These are phyloP conservation scores for Latheticus oryzae DNA, from an alignment of 2,888 invertebrate species.

Conservation along the genomic window DNA sequence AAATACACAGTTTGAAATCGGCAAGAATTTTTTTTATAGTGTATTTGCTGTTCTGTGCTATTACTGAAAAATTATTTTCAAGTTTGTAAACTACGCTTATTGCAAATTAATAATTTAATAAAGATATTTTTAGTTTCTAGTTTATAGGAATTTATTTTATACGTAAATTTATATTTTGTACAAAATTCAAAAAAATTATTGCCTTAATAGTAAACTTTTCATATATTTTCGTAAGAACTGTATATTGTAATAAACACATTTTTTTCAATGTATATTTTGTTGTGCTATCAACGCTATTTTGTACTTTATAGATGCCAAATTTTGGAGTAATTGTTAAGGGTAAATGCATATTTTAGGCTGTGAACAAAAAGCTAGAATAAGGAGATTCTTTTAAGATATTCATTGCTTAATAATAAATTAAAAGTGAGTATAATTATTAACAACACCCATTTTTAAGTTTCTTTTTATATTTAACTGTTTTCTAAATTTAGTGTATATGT, in stretches of 20 bases:
- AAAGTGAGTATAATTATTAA: no score
- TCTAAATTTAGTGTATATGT: no score
- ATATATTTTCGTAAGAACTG: constrained; percentile 27
- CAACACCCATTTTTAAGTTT: no score
- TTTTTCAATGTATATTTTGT: constrained; percentile 20
- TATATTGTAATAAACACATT: background rate
- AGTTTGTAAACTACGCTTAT: constrained; percentile 29
- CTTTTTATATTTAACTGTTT: no score
- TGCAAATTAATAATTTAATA: constrained; percentile 11
- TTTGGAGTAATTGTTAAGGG: constrained; percentile 31
- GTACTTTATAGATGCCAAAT: constrained; percentile 37
- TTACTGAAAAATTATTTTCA: background rate
- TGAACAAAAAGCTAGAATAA: constrained; percentile 27
- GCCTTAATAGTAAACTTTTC: constrained; percentile 25
- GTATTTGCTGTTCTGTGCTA: background rate
- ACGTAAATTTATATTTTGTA: constrained; percentile 27
- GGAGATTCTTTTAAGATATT: constrained; percentile 14
- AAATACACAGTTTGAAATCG: constrained; percentile 6
- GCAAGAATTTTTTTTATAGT: background rate
- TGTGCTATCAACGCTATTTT: constrained; percentile 37
- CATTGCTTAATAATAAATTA: constrained; percentile 13
- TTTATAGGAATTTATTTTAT: constrained; percentile 21
- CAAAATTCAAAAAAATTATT: constrained; percentile 25
- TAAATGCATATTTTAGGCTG: constrained; percentile 37
- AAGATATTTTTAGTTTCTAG: constrained; percentile 21